A percentile compares a stretch with the other conserved stretches of the same genome.
Conservation (phyloP, 2,797 vertebrate genomes). For the Siniperca undulata region DNA sequence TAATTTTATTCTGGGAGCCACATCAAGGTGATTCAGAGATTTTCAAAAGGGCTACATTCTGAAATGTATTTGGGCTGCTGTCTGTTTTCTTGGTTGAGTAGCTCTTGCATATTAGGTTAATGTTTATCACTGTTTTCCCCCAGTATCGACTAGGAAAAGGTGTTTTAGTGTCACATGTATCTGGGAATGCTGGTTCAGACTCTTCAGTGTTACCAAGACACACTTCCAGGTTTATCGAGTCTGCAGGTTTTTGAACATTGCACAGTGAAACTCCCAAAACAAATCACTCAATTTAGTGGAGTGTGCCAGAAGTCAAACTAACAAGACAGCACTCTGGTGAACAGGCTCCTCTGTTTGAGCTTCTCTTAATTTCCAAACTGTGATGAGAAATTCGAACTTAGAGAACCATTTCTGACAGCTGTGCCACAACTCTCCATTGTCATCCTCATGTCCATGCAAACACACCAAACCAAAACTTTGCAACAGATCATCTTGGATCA, state of each 20-base stretch:
- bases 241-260: conserved; percentile 36
- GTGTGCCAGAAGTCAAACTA: conserved; percentile 25
- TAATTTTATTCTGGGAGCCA: background rate
- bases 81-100: background rate
- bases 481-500: conserved; percentile 16
- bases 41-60: background rate
- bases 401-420: conserved; percentile 22
- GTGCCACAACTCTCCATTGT: conserved; percentile 31
- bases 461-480: conserved; percentile 20
- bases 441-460: conserved; percentile 24
- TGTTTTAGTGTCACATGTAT: conserved; percentile 33
- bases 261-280: conserved; percentile 21
- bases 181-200: conserved; percentile 24
- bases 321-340: conserved; percentile 1
- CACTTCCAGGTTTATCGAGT: background rate
- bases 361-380: conserved; percentile 32
- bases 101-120: conserved; percentile 15
- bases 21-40: background rate
- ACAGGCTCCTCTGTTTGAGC: background rate
- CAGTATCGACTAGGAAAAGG: background rate
- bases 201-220: background rate
- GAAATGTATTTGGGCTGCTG: background rate
- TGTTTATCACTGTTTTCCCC: background rate
- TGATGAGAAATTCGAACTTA: conserved; percentile 21
- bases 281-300: conserved; percentile 15